phyloP scores from a whole-genome alignment of 92 coral and sea anemone species.

The Actinostola sp. region DNA sequence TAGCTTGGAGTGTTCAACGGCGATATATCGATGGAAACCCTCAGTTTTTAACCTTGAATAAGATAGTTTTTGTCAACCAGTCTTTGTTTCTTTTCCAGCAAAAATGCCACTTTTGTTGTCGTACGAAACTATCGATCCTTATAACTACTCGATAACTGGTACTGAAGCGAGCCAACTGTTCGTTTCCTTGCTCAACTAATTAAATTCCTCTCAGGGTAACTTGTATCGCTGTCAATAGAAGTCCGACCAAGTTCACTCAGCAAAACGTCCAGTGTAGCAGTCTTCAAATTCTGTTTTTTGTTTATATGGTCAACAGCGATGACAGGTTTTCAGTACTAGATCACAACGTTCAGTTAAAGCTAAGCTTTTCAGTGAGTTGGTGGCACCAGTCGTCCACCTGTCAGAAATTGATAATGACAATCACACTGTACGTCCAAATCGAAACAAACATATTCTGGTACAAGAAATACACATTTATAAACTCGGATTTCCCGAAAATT shows the following conservation, averaged over 20 bases:
- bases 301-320: constrained; percentile 4
- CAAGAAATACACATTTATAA: too few relatives aligned
- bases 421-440: too few relatives aligned
- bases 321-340: not conserved
- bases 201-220: not conserved
- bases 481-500: too few relatives aligned
- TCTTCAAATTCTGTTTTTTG: not conserved
- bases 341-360: not conserved
- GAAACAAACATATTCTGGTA: too few relatives aligned
- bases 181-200: not conserved
- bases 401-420: too few relatives aligned
- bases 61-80: not conserved
- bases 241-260: too few relatives aligned
- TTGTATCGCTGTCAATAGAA: not conserved
- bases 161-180: too few relatives aligned
- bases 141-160: not conserved
- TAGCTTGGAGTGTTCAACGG: too few relatives aligned
- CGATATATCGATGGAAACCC: too few relatives aligned
- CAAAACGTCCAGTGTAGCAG: not conserved
- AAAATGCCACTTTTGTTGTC: not conserved
- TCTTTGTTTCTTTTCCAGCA: not conserved
- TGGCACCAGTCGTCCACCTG: constrained; percentile 18
- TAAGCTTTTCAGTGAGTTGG: not conserved
- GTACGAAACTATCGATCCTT: not conserved
- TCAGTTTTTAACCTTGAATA: not conserved